phyloP scores from a whole-genome alignment of 23 tunicate species.

The Trididemnum clinides region DNA sequence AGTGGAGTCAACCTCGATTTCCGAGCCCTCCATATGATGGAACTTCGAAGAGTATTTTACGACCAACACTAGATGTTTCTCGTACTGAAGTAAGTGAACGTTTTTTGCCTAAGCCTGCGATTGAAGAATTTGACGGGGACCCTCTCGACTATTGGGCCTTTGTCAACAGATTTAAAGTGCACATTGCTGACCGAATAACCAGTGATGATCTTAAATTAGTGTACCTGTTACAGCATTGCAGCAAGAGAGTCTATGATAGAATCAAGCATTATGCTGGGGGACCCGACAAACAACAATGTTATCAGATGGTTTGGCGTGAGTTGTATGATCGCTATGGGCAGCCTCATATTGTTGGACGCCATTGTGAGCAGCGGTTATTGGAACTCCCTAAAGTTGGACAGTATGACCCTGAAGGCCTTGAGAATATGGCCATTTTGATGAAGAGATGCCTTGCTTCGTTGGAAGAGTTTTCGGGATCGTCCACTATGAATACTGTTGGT shows the following conservation, averaged over 20 bases:
- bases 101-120: conserved; percentile 5
- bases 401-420: not conserved
- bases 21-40: too few species aligned
- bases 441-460: not conserved
- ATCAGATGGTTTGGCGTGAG: not conserved
- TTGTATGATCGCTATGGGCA: conserved; percentile 5
- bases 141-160: conserved; percentile 28
- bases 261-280: not conserved
- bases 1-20: not conserved
- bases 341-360: not conserved
- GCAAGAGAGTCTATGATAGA: not conserved
- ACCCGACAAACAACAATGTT: not conserved
- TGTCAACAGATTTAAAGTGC: not conserved
- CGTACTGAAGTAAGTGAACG: conserved; percentile 3
- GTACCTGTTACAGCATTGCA: conserved; percentile 15
- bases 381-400: not conserved
- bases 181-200: not conserved
- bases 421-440: not conserved
- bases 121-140: conserved; percentile 14
- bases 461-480: not conserved
- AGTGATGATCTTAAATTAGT: not conserved
- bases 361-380: not conserved
- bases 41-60: too few species aligned
- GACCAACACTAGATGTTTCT: not conserved
- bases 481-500: not conserved